Evolutionary conservation across 2,888 invertebrate genomes (phyloP).

Genomic region (Archips crataeganus): DNA sequence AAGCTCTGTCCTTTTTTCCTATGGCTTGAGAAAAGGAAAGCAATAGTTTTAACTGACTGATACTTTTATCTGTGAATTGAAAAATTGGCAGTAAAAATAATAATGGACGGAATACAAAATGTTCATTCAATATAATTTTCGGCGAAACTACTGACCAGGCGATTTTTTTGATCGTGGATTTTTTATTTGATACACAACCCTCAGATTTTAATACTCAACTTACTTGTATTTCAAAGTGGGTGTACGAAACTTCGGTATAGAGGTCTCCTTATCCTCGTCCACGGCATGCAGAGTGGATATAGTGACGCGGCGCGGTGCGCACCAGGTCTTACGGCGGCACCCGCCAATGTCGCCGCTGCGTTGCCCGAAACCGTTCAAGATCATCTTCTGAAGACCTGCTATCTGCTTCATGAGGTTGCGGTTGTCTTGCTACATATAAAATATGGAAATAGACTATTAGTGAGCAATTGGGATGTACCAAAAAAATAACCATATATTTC

Average conservation of each 20-base stretch:
- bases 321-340: slow-evolving; percentile 60
- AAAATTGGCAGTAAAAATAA: too few relatives aligned
- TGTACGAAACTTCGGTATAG: slow-evolving; percentile 68
- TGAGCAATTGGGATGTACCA: too few relatives aligned
- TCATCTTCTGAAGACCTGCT: slow-evolving; percentile 63
- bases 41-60: too few relatives aligned
- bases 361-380: slow-evolving; percentile 70
- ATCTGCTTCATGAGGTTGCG: slow-evolving; percentile 69
- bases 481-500: too few relatives aligned
- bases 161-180: too few relatives aligned
- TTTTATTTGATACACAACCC: too few relatives aligned
- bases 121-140: too few relatives aligned
- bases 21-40: too few relatives aligned
- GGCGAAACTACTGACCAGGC: too few relatives aligned
- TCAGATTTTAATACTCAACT: slow-evolving; percentile 45
- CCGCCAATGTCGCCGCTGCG: slow-evolving; percentile 57
- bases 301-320: slow-evolving; percentile 65
- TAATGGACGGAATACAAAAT: too few relatives aligned
- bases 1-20: too few relatives aligned
- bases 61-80: too few relatives aligned
- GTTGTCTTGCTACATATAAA: slow-evolving; percentile 65
- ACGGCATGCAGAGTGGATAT: slow-evolving; percentile 66
- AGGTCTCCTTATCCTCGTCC: slow-evolving; percentile 54
- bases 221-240: slow-evolving; percentile 77
- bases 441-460: neutral